A percentile compares a stretch with the other conserved stretches of the same genome.
Evolutionary conservation across 1,140 invertebrate species (phyloP).

Genomic region (Drosophila pectinifera): DNA sequence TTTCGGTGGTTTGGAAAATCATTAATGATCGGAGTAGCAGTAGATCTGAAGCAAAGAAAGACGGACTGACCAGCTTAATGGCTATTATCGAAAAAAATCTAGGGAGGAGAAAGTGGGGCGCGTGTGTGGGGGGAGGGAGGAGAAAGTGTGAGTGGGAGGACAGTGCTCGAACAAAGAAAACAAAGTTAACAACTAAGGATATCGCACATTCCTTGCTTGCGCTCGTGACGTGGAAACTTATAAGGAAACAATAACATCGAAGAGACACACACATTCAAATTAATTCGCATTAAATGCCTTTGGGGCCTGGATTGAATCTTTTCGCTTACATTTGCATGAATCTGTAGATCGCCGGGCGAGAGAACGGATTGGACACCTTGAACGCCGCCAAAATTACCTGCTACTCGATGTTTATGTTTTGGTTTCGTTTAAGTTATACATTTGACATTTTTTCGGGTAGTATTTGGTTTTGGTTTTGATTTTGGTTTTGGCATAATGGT

Average conservation of each 20-base stretch:
- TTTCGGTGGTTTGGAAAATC: conserved; percentile 13
- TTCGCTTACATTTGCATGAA: conserved; percentile 85
- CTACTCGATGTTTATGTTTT: conserved; percentile 61
- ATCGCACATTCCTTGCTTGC: conserved; percentile 58
- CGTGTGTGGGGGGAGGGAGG: conserved; percentile 1
- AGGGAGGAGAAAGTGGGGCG: conserved; percentile 7
- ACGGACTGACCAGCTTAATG: conserved; percentile 42
- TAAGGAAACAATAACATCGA: conserved; percentile 58
- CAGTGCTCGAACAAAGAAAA: conserved; percentile 59
- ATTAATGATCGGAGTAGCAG: conserved; percentile 37
- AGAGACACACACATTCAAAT: conserved; percentile 67
- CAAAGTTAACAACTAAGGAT: conserved; percentile 49
- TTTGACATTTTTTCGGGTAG: conserved; percentile 28
- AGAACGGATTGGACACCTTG: conserved; percentile 75
- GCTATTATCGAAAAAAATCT: conserved; percentile 37
- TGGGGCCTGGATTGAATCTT: conserved; percentile 30
- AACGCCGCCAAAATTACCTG: conserved; percentile 83
- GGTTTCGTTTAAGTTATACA: conserved; percentile 31
- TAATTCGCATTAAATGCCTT: conserved; percentile 39
- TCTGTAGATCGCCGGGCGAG: conserved; percentile 84
- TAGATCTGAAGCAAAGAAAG: conserved; percentile 27
- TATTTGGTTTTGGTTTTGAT: conserved; percentile 19
- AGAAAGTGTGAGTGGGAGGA: conserved; percentile 30
- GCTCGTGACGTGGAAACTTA: conserved; percentile 49
- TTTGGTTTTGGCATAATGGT: conserved; percentile 38